These are phyloP conservation scores for Pongo pygmaeus DNA, from an alignment of 2,113 vertebrate genomes.

Conservation along the genomic window DNA sequence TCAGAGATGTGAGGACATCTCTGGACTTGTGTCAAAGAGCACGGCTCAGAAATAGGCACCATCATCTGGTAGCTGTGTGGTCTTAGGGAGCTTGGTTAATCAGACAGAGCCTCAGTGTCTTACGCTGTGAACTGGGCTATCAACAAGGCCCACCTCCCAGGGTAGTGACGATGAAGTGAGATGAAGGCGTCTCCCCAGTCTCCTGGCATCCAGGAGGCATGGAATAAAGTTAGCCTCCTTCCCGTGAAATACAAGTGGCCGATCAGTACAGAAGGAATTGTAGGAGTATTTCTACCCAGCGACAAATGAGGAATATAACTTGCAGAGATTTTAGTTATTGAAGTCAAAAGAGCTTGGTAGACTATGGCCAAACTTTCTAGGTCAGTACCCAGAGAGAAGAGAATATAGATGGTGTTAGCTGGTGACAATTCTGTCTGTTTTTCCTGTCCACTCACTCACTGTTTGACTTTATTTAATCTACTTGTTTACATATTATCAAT, in stretches of 20 bases:
- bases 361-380: neutral
- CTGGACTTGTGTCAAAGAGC: neutral
- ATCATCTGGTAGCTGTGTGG: neutral
- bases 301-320: neutral
- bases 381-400: neutral
- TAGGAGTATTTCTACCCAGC: neutral
- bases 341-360: neutral
- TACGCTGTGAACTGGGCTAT: neutral
- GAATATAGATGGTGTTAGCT: neutral
- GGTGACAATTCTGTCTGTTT: neutral
- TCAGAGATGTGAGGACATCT: neutral
- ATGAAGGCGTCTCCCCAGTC: fast-evolving
- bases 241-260: neutral
- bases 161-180: neutral
- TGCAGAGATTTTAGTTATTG: neutral
- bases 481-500: neutral
- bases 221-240: too few species aligned
- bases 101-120: neutral
- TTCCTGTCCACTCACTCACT: neutral
- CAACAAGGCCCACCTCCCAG: neutral
- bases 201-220: neutral
- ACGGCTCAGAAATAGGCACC: neutral
- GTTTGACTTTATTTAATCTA: neutral
- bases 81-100: neutral
- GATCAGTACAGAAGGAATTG: neutral